These are phyloP conservation scores for Ataeniobius toweri DNA, from an alignment of 2,797 vertebrate genomes.

Conservation along the genomic window DNA sequence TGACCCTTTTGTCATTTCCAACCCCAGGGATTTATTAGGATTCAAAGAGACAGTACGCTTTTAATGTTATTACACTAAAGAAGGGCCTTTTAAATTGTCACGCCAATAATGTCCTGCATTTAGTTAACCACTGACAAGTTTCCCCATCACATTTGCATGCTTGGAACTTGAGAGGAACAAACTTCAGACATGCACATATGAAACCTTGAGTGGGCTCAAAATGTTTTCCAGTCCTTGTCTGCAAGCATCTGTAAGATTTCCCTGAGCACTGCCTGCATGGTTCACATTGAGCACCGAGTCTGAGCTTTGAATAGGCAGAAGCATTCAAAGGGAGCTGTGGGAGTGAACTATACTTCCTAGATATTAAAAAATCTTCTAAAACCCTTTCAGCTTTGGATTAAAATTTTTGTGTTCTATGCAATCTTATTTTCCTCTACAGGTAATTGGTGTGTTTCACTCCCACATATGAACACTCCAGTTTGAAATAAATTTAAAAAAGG, in stretches of 20 bases:
- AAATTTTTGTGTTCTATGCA: constrained; percentile 57
- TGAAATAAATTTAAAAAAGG: constrained; percentile 26
- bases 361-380: constrained; percentile 35
- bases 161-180: constrained; percentile 31
- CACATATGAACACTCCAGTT: constrained; percentile 77
- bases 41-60: constrained; percentile 80
- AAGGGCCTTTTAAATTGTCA: constrained; percentile 67
- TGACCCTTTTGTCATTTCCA: constrained; percentile 60
- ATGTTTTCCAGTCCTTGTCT: constrained; percentile 32
- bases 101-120: constrained; percentile 47
- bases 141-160: constrained; percentile 27
- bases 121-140: constrained; percentile 35
- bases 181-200: constrained; percentile 26
- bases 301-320: constrained; percentile 46
- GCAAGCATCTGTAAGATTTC: constrained; percentile 40
- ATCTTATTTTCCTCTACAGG: constrained; percentile 36
- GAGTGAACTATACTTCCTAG: constrained; percentile 47
- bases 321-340: constrained; percentile 68
- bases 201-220: constrained; percentile 34
- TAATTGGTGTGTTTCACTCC: constrained; percentile 66
- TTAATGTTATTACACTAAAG: constrained; percentile 72
- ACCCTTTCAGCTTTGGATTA: constrained; percentile 37
- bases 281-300: constrained; percentile 39
- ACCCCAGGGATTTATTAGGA: constrained; percentile 68
- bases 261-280: constrained; percentile 36